phyloP scores from a whole-genome alignment of 2,113 vertebrate genomes.

The Sylvietta virens region DNA sequence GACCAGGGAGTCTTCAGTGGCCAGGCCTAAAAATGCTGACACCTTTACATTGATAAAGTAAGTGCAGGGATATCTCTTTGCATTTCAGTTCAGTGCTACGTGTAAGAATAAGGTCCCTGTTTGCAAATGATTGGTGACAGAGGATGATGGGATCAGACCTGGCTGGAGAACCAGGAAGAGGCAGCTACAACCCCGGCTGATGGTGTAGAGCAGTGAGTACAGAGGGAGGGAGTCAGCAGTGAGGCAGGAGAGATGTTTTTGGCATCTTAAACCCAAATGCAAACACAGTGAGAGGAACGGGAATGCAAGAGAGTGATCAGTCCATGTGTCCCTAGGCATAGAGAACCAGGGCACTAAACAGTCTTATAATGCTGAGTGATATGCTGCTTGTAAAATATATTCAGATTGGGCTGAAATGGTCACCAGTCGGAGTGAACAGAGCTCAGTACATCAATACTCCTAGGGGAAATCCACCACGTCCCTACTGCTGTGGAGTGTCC shows the following conservation, averaged over 20 bases:
- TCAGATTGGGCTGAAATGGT: background rate
- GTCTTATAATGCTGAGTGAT: background rate
- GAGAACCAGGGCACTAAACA: background rate
- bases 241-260: background rate
- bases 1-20: background rate
- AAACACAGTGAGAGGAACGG: background rate
- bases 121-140: background rate
- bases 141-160: background rate
- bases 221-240: background rate
- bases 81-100: background rate
- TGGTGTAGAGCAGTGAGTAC: background rate
- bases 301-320: background rate
- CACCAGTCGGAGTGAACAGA: background rate
- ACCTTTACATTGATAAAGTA: background rate
- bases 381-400: background rate
- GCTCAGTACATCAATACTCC: background rate
- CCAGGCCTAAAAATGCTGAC: background rate
- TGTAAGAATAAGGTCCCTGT: background rate
- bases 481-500: fast-evolving
- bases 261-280: background rate
- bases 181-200: background rate
- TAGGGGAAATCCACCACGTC: background rate
- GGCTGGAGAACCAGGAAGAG: background rate
- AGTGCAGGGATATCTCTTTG: background rate
- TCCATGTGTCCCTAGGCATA: fast-evolving